phyloP scores from a whole-genome alignment of 2,797 vertebrate genomes.

The Coluber constrictor region DNA sequence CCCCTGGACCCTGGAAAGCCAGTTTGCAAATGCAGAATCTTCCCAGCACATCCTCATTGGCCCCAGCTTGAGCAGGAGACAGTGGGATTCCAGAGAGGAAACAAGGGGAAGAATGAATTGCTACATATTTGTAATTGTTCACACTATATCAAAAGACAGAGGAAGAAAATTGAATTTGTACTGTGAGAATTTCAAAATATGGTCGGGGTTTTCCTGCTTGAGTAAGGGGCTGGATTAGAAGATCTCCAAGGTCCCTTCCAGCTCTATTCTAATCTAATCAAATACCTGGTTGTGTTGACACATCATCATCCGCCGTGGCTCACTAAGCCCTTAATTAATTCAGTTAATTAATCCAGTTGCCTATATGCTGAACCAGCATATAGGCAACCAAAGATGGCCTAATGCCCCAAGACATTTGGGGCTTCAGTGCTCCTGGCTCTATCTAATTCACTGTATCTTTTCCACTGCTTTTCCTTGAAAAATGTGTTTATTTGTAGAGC shows the following conservation, averaged over 20 bases:
- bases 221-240: no score
- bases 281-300: background rate
- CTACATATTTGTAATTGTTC: background rate
- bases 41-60: background rate
- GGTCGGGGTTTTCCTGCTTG: no score
- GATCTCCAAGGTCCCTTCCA: no score
- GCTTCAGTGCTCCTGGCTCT: background rate
- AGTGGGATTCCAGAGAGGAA: background rate
- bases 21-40: background rate
- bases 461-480: background rate
- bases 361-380: background rate
- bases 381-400: background rate
- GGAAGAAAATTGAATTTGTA: background rate
- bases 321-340: background rate
- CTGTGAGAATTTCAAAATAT: background rate
- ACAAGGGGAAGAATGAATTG: background rate
- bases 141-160: background rate
- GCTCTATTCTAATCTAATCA: no score
- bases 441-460: background rate
- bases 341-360: background rate
- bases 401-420: background rate
- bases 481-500: background rate
- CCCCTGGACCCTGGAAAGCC: background rate
- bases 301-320: background rate
- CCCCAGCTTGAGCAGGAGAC: background rate